These are phyloP conservation scores for Ptychobarbus kaznakovi DNA, from an alignment of 2,797 vertebrate genomes.

Conservation along the genomic window DNA sequence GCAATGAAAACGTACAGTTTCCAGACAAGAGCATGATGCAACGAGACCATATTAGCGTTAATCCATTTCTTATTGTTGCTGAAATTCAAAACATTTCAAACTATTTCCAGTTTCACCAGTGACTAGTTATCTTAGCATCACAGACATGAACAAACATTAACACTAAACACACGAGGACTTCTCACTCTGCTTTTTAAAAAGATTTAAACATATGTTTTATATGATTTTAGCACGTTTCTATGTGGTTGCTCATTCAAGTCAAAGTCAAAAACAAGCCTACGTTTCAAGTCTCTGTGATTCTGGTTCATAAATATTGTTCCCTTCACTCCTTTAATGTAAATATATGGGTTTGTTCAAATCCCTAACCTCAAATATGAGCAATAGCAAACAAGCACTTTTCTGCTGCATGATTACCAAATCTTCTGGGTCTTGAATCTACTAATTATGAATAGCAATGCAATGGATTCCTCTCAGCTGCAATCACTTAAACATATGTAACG, in stretches of 20 bases:
- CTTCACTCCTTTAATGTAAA: neutral
- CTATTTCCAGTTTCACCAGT: neutral
- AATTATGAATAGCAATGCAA: neutral
- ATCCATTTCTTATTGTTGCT: neutral
- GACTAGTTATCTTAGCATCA: neutral
- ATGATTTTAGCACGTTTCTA: neutral
- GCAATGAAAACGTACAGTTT: neutral
- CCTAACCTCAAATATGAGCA: slow-evolving; percentile 2
- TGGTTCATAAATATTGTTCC: neutral
- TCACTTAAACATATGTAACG: no score
- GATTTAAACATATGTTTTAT: neutral
- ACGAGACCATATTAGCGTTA: neutral
- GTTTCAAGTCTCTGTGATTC: neutral
- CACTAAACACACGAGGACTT: neutral
- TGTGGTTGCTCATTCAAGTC: neutral
- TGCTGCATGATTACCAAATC: neutral
- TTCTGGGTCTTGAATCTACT: neutral
- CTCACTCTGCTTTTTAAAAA: neutral
- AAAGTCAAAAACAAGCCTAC: neutral
- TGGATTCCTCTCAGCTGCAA: neutral
- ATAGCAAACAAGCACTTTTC: neutral
- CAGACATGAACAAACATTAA: neutral
- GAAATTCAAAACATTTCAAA: neutral
- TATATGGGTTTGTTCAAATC: neutral
- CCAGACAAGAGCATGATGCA: slow-evolving; percentile 16